phyloP scores from a whole-genome alignment of 1,140 invertebrate genomes.

The Polyergus mexicanus region DNA sequence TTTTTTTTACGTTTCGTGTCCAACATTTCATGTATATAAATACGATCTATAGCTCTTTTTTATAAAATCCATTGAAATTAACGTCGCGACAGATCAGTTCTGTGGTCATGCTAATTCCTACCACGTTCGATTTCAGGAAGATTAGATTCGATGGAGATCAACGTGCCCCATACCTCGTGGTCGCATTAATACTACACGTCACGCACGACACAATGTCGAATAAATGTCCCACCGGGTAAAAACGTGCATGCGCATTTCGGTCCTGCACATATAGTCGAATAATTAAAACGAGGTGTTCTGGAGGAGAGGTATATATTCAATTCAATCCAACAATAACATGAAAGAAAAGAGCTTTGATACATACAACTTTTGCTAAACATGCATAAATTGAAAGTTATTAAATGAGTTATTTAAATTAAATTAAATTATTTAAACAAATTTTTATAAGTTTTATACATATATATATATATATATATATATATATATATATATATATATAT shows the following conservation, averaged over 20 bases:
- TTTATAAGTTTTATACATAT: too few species aligned
- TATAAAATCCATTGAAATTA: background rate
- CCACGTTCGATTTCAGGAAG: background rate
- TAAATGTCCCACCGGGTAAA: background rate
- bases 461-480: too few species aligned
- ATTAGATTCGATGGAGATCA: slow-evolving; percentile 27
- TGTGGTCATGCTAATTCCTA: slow-evolving; percentile 4
- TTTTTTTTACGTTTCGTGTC: background rate
- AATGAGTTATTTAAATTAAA: background rate
- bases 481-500: too few species aligned
- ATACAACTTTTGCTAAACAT: background rate
- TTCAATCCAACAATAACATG: background rate
- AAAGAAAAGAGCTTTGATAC: background rate
- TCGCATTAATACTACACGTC: slow-evolving; percentile 2
- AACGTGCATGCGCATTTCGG: slow-evolving; percentile 32
- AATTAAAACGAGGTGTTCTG: slow-evolving; percentile 9
- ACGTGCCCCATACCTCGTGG: slow-evolving; percentile 20
- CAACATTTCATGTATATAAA: background rate
- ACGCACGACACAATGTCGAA: background rate
- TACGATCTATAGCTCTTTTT: background rate
- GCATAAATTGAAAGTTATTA: background rate
- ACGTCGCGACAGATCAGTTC: background rate
- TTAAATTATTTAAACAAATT: background rate
- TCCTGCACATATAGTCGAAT: background rate
- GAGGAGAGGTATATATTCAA: background rate